Conservation (phyloP, 2,797 vertebrate species). For the Philypnodon macrostomus region DNA sequence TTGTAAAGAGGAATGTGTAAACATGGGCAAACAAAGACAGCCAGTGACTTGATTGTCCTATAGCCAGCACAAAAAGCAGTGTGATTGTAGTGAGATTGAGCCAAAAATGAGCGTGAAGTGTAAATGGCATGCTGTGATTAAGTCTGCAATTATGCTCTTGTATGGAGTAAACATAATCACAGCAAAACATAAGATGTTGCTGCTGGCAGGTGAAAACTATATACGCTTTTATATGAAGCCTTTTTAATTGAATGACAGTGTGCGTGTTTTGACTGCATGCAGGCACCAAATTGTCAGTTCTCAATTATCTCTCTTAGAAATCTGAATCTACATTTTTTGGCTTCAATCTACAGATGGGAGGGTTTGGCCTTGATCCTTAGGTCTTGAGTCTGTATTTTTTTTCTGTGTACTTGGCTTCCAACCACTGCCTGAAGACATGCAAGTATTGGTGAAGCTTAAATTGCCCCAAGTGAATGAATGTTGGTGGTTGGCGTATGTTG, state of each 20-base stretch:
- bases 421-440: too few relatives aligned
- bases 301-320: slow-evolving; percentile 6
- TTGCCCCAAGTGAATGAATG: too few relatives aligned
- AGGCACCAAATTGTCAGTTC: slow-evolving; percentile 54
- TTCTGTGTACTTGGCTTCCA: too few relatives aligned
- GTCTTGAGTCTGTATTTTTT: too few relatives aligned
- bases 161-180: slow-evolving; percentile 45
- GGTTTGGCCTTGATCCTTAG: too few relatives aligned
- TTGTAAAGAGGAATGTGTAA: too few relatives aligned
- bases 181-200: slow-evolving; percentile 14
- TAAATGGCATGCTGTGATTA: slow-evolving; percentile 43
- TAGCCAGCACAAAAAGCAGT: slow-evolving; percentile 17
- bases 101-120: slow-evolving; percentile 25
- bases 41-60: slow-evolving; percentile 40
- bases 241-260: slow-evolving; percentile 10
- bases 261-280: slow-evolving; percentile 23
- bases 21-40: slow-evolving; percentile 1
- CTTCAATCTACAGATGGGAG: slow-evolving; percentile 6
- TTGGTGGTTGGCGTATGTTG: too few relatives aligned
- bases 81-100: slow-evolving; percentile 36
- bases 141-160: slow-evolving; percentile 20
- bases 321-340: neutral
- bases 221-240: slow-evolving; percentile 2
- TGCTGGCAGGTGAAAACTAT: slow-evolving; percentile 21
- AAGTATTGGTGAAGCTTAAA: too few relatives aligned